Evolutionary conservation across 2,888 invertebrate genomes (phyloP), one percentile per base, ranked within the genome.

Genomic region (Seira sanloemensis): DNA sequence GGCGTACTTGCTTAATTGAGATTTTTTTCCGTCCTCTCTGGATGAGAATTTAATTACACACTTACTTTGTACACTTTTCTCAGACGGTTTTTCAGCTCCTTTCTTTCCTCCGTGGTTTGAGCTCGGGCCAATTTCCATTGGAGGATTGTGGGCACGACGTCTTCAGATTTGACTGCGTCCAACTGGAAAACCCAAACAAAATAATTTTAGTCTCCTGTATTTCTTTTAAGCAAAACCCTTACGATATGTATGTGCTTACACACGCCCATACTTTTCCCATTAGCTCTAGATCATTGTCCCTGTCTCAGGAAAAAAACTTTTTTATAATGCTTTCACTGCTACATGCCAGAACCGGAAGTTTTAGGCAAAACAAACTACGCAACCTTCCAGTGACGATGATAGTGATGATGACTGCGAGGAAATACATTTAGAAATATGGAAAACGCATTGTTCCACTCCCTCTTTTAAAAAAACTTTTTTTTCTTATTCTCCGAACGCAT

Each of bases 61-160:
- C 85, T 89, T 87, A 91, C 91, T 89, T 90, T 90, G 72, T 89
- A 86, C 37, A 90, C 71, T 26, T 89, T 88, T 50, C 87, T 88
- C 25, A 91, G 87, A 78, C 90, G 85, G 73, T 83, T 86, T 86
- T 90, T 86, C 21, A 90, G 76, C 21, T 89, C 77, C 78, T 82
- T 58, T 73, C 87, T 88, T 83, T 90, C 88, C 27, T 89, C 87
- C 5, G 88, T 86, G 65, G 89, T 89, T 62, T 82, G 84, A 19
- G 91, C 90, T 21, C 73, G 67, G 25, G 89, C 87, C 79, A 91
- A 86, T 85, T 91, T 90, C 37, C 90, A 89, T 69, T 91, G 88
- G 21, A 92, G 89, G 67, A 92, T 90, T 27, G 90, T 90, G 37
- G 92, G 81, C 2, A 91, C 91, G 0, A 92, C 92, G 88, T 92